phyloP scores from a whole-genome alignment of 2,113 vertebrate species.

The Antechinus stuartii region DNA sequence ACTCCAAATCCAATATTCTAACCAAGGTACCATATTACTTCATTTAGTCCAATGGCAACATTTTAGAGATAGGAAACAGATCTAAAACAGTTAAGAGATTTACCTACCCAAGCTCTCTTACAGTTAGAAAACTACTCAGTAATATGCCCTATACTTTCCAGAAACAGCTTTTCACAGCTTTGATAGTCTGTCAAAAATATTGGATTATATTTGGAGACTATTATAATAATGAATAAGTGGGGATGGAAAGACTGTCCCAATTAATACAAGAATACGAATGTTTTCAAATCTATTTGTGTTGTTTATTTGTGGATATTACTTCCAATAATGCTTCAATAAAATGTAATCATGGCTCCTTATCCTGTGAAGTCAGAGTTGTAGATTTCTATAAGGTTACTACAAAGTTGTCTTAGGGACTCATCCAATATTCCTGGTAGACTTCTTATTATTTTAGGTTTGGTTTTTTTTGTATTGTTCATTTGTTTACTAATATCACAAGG shows the following conservation, averaged over 20 bases:
- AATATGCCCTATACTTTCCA: not conserved
- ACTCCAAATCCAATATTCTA: not conserved
- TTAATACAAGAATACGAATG: not conserved
- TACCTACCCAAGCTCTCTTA: not conserved
- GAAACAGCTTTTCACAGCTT: not conserved
- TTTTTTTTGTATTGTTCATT: too few relatives aligned
- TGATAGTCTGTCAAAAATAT: not conserved
- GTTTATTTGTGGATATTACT: not conserved
- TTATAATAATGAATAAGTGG: not conserved
- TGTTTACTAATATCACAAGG: not conserved
- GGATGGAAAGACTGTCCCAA: not conserved
- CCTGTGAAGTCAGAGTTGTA: not conserved
- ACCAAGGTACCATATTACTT: not conserved
- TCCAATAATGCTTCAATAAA: not conserved
- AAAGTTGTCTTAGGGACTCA: not conserved
- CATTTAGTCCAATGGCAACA: not conserved
- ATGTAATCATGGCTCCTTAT: not conserved
- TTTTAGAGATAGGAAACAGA: not conserved
- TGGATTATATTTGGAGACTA: not conserved
- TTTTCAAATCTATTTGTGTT: not conserved
- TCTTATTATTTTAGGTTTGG: not conserved
- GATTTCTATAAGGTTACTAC: not conserved
- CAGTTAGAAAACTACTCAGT: not conserved
- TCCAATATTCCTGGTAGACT: not conserved
- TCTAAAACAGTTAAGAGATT: not conserved